Evolutionary conservation across 2,797 vertebrate genomes (phyloP).

Genomic region (Anguilla obscura): DNA sequence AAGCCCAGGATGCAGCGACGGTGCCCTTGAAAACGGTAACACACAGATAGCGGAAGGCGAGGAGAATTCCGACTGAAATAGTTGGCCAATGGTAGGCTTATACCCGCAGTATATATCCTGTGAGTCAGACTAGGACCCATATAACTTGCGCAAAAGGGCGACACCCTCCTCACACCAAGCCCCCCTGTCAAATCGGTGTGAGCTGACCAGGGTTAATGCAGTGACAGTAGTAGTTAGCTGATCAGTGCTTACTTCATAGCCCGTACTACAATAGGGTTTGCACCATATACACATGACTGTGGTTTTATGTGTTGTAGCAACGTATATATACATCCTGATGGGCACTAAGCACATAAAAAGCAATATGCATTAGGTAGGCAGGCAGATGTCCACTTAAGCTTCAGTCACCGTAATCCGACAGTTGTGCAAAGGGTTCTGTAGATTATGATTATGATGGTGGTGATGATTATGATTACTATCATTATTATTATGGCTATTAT

Average conservation of each 20-base stretch:
- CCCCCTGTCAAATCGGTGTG: neutral
- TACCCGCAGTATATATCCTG: too few species aligned
- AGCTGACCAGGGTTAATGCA: neutral
- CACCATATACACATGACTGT: too few species aligned
- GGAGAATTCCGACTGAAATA: too few species aligned
- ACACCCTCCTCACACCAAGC: neutral
- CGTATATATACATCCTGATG: neutral
- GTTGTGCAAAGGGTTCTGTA: neutral
- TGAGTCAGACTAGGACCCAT: too few species aligned
- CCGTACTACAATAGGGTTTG: neutral
- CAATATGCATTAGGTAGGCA: slow-evolving; percentile 1
- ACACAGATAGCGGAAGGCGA: too few species aligned
- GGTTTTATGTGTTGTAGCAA: too few species aligned
- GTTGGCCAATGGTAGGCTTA: too few species aligned
- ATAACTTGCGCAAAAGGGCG: neutral
- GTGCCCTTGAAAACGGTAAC: too few species aligned
- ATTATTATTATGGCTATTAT: neutral
- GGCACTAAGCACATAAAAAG: neutral
- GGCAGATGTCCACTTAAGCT: neutral
- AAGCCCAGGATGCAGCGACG: too few species aligned
- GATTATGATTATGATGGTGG: neutral
- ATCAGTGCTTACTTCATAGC: neutral
- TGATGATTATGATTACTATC: neutral
- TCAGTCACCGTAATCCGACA: neutral
- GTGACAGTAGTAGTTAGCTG: neutral